Percentiles rank a stretch among this genome's conserved stretches.
phyloP scores from a whole-genome alignment of 2,888 invertebrate genomes.

The Macaria liturata region DNA sequence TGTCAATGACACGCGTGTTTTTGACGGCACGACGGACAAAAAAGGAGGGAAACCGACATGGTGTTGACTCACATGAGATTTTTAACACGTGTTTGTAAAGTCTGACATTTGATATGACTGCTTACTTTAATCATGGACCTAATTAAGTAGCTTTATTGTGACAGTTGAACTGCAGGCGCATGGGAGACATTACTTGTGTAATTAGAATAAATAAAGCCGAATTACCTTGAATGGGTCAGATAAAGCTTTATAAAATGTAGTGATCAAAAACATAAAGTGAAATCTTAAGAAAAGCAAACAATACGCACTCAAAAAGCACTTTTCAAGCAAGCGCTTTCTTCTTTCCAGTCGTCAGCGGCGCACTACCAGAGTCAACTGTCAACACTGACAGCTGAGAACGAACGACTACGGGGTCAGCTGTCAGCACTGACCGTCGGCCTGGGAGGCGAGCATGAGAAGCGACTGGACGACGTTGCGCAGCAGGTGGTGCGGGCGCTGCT shows the following conservation, averaged over 20 bases:
- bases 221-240: no score
- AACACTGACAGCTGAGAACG: constrained; percentile 87
- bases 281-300: no score
- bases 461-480: constrained; percentile 92
- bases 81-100: constrained; percentile 13
- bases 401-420: constrained; percentile 85
- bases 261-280: no score
- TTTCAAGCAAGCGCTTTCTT: constrained; percentile 3
- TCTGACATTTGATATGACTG: neutral
- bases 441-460: constrained; percentile 88
- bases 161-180: no score
- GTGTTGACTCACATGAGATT: constrained; percentile 9
- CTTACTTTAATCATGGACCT: neutral
- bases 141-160: neutral
- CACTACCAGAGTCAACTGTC: constrained; percentile 88
- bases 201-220: no score
- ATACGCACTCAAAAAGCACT: no score
- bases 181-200: no score
- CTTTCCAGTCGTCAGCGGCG: constrained; percentile 86
- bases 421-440: constrained; percentile 61
- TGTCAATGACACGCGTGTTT: constrained; percentile 45
- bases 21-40: constrained; percentile 46
- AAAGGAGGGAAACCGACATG: constrained; percentile 3
- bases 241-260: no score
- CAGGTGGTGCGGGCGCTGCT: constrained; percentile 92